Base-by-base conservation (phyloP, 2,888 invertebrate species). In the Tanytarsus gracilentus region DNA sequence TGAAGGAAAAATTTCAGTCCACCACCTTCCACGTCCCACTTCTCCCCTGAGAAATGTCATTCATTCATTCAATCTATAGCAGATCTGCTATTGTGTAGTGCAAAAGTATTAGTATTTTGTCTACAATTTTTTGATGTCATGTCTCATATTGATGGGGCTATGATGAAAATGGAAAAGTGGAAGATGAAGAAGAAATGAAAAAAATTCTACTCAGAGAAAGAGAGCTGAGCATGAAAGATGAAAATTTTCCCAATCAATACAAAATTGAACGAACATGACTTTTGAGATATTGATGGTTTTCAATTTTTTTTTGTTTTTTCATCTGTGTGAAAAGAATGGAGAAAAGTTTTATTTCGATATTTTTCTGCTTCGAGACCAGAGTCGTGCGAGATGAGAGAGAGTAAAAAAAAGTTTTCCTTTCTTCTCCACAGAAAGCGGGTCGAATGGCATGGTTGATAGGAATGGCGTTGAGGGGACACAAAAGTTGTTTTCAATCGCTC, bases 201-300 rank as follows among this genome's bases (percentile, higher is more conserved):
- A 33, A 33, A 33, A 33, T 11, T 33, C 33, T 11, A 33, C n/a
- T n/a, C n/a, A n/a, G n/a, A n/a, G n/a, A 21, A n/a, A n/a, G 23
- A 21, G 16, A 21, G 27, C 36, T 33, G 39, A 40, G 40, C 16
- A 33, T 25, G 40, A 16, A 23, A 55, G 33, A 55, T 33, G 33
- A 33, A 40, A 55, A 26, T 33, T 55, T 55, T 55, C 40, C 55
- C 55, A 55, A 55, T 55, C 55, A 55, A 55, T 55, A 55, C 55
- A 33, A 55, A 55, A 55, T 55, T 55, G 55, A 55, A 55, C 55
- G 55, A 55, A 55, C 55, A 55, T 55, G 55, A 55, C 55, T 55
- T 55, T 55, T 55, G 55, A 55, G 55, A 55, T 55, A 55, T 55
- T 55, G 55, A 55, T 55, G 55, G 55, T 55, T 55, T 55, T 55